phyloP scores from a whole-genome alignment of 2,888 invertebrate genomes.

The Leucozona laternaria region DNA sequence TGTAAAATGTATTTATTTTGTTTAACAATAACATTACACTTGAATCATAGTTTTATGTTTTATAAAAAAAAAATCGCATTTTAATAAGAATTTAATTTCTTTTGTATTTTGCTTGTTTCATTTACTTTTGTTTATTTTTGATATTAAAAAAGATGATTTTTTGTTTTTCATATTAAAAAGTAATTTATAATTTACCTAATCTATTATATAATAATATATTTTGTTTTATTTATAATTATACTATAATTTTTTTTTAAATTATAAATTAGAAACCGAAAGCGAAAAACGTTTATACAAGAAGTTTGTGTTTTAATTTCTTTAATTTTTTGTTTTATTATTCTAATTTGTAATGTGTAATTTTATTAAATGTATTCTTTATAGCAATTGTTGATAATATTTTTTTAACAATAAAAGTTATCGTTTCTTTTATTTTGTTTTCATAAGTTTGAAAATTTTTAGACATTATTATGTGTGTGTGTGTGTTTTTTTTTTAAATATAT shows the following conservation, averaged over 20 bases:
- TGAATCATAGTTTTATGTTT: constrained; percentile 51
- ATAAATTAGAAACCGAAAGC: constrained; percentile 70
- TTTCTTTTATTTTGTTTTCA: constrained; percentile 49
- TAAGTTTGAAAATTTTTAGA: constrained; percentile 65
- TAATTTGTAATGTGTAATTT: constrained; percentile 60
- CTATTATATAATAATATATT: constrained; percentile 71
- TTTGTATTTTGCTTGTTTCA: constrained; percentile 43
- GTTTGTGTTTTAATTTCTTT: constrained; percentile 52
- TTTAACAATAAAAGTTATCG: constrained; percentile 64
- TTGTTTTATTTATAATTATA: constrained; percentile 57
- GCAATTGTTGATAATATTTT: constrained; percentile 55
- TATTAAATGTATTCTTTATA: constrained; percentile 57
- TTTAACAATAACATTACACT: constrained; percentile 69
- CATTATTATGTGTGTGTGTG: constrained; percentile 51
- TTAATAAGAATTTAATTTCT: constrained; percentile 34
- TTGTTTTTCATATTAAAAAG: constrained; percentile 72
- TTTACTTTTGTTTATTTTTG: constrained; percentile 66
- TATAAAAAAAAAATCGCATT: constrained; percentile 50
- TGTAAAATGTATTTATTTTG: constrained; percentile 50
- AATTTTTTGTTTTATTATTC: constrained; percentile 34
- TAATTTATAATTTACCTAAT: constrained; percentile 74
- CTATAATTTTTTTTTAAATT: constrained; percentile 62
- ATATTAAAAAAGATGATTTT: constrained; percentile 73
- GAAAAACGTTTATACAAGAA: constrained; percentile 75
- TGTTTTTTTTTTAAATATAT: constrained; percentile 57